These are phyloP conservation scores for Sterrhoptilus dennistouni DNA, from an alignment of 2,113 vertebrate species.

Conservation along the genomic window DNA sequence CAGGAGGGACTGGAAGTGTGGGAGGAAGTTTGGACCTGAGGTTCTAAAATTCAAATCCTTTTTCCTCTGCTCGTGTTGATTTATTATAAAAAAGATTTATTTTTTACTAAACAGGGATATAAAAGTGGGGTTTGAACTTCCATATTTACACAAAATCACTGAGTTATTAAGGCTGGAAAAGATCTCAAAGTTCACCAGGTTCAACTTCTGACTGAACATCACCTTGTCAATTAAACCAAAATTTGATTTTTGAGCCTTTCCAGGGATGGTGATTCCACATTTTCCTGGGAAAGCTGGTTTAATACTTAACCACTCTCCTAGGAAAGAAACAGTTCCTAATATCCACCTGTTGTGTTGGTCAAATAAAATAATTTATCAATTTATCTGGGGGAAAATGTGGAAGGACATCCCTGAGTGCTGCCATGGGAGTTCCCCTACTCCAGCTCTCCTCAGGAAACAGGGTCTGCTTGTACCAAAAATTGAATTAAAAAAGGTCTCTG, in stretches of 20 bases:
- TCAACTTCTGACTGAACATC: not conserved
- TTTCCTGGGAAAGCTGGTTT: not conserved
- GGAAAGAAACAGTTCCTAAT: not conserved
- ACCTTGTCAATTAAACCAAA: not conserved
- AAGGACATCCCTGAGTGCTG: not conserved
- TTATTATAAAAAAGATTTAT: not conserved
- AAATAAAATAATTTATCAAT: not conserved
- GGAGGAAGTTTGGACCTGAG: not conserved
- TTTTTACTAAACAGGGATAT: fast-evolving
- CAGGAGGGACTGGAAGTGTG: not conserved
- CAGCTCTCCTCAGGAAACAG: not conserved
- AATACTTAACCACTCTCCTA: not conserved
- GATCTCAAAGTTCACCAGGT: no score
- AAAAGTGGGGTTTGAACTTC: not conserved
- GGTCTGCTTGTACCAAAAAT: not conserved
- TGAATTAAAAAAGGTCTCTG: not conserved
- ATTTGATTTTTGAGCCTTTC: not conserved
- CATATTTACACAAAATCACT: not conserved
- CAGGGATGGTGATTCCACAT: not conserved
- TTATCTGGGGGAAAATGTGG: not conserved
- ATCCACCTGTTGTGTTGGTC: not conserved
- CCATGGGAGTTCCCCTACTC: not conserved
- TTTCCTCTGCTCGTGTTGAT: not conserved
- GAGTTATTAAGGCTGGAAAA: not conserved
- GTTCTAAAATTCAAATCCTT: not conserved